Evolutionary conservation across 1,140 invertebrate species (phyloP).

Genomic region (Zaprionus inermis): DNA sequence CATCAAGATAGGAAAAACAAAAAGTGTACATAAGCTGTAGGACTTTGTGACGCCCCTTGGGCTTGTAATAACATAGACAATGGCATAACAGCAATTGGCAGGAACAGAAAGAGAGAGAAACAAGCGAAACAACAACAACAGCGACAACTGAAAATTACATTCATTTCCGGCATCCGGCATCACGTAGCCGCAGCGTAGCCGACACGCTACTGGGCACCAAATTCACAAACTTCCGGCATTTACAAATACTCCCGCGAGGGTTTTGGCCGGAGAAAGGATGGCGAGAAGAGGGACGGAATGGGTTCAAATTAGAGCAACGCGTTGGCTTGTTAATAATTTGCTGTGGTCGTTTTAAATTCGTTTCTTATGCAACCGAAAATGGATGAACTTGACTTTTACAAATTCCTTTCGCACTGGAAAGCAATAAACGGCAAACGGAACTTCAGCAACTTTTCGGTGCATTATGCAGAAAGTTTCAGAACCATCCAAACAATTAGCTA

Average conservation of each 20-base stretch:
- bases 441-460: neutral
- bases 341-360: slow-evolving; percentile 27
- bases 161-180: slow-evolving; percentile 72
- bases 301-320: slow-evolving; percentile 11
- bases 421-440: slow-evolving; percentile 17
- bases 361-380: slow-evolving; percentile 13
- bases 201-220: slow-evolving; percentile 37
- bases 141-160: slow-evolving; percentile 60
- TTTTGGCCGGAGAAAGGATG: neutral
- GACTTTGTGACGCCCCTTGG: slow-evolving; percentile 35
- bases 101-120: slow-evolving; percentile 7
- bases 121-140: slow-evolving; percentile 16
- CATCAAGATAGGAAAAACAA: slow-evolving; percentile 31
- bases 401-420: slow-evolving; percentile 14
- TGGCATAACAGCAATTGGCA: slow-evolving; percentile 56
- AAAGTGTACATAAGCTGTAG: slow-evolving; percentile 35
- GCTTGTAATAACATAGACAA: slow-evolving; percentile 57
- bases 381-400: slow-evolving; percentile 33
- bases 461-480: neutral
- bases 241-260: slow-evolving; percentile 31
- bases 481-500: neutral
- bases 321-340: slow-evolving; percentile 49
- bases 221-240: slow-evolving; percentile 57
- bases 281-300: neutral
- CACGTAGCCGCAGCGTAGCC: slow-evolving; percentile 65